Conservation (phyloP, 2,888 invertebrate species). For the Protonemura montana region DNA sequence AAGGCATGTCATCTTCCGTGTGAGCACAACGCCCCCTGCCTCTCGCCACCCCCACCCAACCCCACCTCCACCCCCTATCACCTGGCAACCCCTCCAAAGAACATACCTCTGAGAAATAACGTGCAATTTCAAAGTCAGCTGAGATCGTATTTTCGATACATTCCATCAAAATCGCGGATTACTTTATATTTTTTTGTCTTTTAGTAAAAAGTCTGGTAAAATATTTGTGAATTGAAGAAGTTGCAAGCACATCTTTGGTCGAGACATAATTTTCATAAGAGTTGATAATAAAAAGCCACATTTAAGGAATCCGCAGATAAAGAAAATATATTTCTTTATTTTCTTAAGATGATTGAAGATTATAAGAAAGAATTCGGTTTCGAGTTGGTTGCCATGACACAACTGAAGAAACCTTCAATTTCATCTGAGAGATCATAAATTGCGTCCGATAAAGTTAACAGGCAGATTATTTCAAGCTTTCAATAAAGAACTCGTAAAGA, state of each 20-base stretch:
- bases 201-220: no score
- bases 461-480: not conserved
- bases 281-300: not conserved
- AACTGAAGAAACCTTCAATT: no score
- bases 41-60: not conserved
- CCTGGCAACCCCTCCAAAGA: not conserved
- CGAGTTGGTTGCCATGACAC: not conserved
- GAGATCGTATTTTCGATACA: no score
- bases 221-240: no score
- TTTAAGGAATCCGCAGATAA: not conserved
- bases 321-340: not conserved
- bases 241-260: no score
- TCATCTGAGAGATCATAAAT: no score
- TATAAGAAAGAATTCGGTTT: not conserved
- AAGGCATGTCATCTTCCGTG: slow-evolving; percentile 16
- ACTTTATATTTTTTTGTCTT: no score
- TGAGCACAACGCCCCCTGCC: not conserved
- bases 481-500: not conserved
- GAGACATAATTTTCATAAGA: no score
- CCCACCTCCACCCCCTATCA: no score
- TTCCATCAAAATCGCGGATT: no score
- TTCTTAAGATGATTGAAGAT: not conserved
- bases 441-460: no score
- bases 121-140: no score
- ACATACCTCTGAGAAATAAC: not conserved